Base-by-base conservation (phyloP, 2,113 vertebrate genomes). In the Oryzias javanicus region DNA sequence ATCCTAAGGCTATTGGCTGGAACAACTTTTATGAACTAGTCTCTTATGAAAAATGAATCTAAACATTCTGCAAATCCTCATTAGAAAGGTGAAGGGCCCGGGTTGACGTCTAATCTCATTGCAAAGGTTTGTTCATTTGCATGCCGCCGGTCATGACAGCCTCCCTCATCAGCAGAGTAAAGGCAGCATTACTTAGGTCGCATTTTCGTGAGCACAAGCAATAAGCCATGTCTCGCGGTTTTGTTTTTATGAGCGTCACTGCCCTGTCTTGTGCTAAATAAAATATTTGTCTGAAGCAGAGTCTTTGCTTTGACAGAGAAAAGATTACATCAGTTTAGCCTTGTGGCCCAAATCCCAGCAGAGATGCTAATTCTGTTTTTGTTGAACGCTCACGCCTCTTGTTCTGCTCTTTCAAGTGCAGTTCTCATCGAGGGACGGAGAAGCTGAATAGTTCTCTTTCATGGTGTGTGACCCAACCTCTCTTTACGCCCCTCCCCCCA, bases 1-100 rank as follows among this genome's bases (percentile, higher is more conserved):
- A 80, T 89, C 79, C 61, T 68, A 54, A 67, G 81, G 79, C 72
- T 70, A 78, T 76, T 68, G 74, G 72, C 71, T 83, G 70, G 80
- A 82, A 79, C 77, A 76, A 80, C 83, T 85, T 80, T 84, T 81
- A 89, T 88, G 84, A 88, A 85, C 74, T 69, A 57, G 79, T 80
- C 78, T 82, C 81, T 60, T 74, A 86, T 81, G 69, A 80, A 87
- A 84, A 71, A 84, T 81, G 24, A 82, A 77, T 70, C 54, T 68
- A 66, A 79, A 72, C 68, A 75, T 70, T 72, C 47, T 66, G 64
- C 55, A 78, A 80, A 83, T 80, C 79, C 67, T 68, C 51, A 1
- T 51, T 58, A 61, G 82, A 70, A 62, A 72, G 68, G 53, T 35
- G 64, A 72, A 72, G 45, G 67, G 70, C 70, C 57, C 14, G 40